Percentiles rank a stretch among this genome's conserved stretches.
Evolutionary conservation across 2,797 vertebrate genomes (phyloP).

Genomic region (Catamblyrhynchus diadema): DNA sequence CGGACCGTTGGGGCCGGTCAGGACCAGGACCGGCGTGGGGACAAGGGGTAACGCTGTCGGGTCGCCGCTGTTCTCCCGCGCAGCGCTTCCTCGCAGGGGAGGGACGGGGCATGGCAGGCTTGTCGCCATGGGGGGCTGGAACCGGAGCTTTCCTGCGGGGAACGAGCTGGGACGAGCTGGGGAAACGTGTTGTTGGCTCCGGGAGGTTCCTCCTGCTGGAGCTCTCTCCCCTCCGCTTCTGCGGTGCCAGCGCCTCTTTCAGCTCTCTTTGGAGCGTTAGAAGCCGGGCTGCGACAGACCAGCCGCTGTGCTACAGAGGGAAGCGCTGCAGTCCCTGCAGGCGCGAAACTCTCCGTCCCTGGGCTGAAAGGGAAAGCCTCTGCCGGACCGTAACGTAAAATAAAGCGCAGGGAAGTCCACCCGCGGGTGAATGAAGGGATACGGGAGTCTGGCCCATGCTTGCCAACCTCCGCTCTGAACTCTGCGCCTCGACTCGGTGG

Average conservation of each 20-base stretch:
- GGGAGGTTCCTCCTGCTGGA: not conserved
- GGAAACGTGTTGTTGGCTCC: not conserved
- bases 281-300: not conserved
- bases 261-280: not conserved
- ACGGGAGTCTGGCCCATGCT: no score
- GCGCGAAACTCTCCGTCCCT: not conserved
- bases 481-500: not conserved
- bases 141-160: not conserved
- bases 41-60: not conserved
- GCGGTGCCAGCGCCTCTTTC: not conserved
- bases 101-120: not conserved
- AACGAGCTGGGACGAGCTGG: not conserved
- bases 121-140: not conserved
- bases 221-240: not conserved
- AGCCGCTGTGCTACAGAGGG: not conserved
- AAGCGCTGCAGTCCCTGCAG: not conserved
- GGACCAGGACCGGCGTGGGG: no score
- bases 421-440: not conserved
- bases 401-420: not conserved
- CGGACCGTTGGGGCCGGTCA: fast-evolving
- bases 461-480: not conserved
- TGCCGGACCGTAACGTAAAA: not conserved
- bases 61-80: not conserved
- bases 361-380: not conserved
- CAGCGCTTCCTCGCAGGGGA: not conserved